These are phyloP conservation scores for Atrichornis clamosus DNA, from an alignment of 2,113 vertebrate species.

Conservation along the genomic window DNA sequence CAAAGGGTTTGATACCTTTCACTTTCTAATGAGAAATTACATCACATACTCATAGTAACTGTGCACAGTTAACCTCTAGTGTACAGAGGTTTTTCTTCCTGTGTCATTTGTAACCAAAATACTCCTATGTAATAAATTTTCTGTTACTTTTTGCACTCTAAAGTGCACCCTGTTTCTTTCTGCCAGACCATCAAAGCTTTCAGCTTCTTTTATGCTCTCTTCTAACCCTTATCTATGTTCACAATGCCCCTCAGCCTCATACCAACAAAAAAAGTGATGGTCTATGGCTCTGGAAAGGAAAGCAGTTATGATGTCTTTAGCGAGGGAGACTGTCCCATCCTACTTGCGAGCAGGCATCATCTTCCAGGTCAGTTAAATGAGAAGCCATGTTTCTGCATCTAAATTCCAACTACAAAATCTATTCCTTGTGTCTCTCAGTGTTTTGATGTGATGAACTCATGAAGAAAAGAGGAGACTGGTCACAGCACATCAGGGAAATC, in stretches of 20 bases:
- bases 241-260: background rate
- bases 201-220: background rate
- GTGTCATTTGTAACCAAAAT: background rate
- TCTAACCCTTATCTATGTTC: background rate
- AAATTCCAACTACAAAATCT: background rate
- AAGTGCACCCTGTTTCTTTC: background rate
- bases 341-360: background rate
- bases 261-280: background rate
- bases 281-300: background rate
- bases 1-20: background rate
- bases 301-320: background rate
- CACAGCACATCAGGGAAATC: background rate
- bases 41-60: background rate
- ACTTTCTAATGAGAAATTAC: background rate
- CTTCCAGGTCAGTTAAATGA: background rate
- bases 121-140: background rate
- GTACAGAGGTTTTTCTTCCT: background rate
- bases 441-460: background rate
- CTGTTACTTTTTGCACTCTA: background rate
- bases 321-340: background rate
- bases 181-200: background rate
- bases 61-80: background rate
- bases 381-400: background rate
- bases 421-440: background rate
- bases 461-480: background rate